These are phyloP conservation scores for Ridgeia piscesae DNA, from an alignment of 1,140 invertebrate genomes.

Conservation along the genomic window DNA sequence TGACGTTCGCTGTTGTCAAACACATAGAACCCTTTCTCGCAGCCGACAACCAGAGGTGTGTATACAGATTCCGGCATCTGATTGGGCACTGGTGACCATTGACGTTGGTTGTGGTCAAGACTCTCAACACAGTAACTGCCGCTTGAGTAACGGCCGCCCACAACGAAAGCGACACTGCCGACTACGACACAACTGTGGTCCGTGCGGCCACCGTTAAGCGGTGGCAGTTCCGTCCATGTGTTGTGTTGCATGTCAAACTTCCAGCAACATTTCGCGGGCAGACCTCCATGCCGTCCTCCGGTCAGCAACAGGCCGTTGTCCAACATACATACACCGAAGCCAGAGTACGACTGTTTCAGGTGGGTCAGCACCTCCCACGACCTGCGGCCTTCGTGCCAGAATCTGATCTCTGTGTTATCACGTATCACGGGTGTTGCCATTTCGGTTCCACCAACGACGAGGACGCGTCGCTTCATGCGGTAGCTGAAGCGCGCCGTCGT, in stretches of 20 bases:
- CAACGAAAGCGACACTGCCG: conserved; percentile 9
- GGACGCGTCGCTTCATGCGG: neutral
- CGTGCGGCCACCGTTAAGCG: neutral
- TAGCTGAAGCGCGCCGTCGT: neutral
- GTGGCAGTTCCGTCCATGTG: conserved; percentile 1
- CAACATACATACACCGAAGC: neutral
- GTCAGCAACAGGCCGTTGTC: conserved; percentile 2
- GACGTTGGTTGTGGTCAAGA: neutral
- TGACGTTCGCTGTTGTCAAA: neutral
- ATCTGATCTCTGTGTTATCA: neutral
- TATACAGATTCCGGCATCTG: neutral
- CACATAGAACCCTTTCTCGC: neutral
- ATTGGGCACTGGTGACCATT: neutral
- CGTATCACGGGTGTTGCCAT: neutral
- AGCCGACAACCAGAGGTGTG: conserved; percentile 3
- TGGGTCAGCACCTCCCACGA: neutral
- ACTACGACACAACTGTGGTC: neutral
- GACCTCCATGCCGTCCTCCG: too few species aligned
- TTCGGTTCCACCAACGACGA: neutral
- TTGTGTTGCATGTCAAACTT: neutral
- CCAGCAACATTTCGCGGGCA: neutral
- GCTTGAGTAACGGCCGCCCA: neutral
- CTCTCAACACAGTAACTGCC: neutral
- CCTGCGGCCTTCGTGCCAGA: neutral
- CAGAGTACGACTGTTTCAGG: neutral